Evolutionary conservation across 1,140 invertebrate genomes (phyloP).

Genomic region (Meloidogyne floridensis): DNA sequence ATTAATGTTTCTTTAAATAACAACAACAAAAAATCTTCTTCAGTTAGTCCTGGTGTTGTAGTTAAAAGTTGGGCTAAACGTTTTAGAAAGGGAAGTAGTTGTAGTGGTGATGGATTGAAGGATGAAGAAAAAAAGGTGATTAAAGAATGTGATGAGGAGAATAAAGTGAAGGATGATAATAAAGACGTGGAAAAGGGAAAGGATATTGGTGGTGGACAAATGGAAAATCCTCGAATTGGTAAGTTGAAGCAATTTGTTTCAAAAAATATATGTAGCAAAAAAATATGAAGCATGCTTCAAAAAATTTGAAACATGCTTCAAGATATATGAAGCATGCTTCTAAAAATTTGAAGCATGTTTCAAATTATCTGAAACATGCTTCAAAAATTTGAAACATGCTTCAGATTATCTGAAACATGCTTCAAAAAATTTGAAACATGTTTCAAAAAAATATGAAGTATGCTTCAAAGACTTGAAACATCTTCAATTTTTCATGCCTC

Average conservation of each 20-base stretch:
- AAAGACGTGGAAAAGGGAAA: not conserved
- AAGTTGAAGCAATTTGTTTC: not conserved
- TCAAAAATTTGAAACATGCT: too few species aligned
- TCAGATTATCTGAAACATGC: not conserved
- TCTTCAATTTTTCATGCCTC: not conserved
- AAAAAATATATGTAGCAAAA: not conserved
- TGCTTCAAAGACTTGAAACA: not conserved
- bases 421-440: not conserved
- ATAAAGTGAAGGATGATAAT: not conserved
- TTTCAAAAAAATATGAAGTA: not conserved
- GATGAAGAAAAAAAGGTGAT: not conserved
- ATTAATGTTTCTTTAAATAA: not conserved
- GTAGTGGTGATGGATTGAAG: not conserved
- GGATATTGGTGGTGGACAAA: not conserved
- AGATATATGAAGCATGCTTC: not conserved
- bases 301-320: too few species aligned
- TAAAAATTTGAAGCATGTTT: not conserved
- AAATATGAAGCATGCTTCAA: not conserved
- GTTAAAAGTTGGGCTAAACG: not conserved
- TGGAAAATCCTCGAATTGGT: conserved; percentile 17
- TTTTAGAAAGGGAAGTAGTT: conserved; percentile 5
- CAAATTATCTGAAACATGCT: not conserved
- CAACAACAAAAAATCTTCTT: not conserved
- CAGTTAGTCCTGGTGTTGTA: not conserved
- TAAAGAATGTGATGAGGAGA: not conserved